Evolutionary conservation across 2,888 invertebrate genomes (phyloP), one percentile per base, ranked within the genome.

Genomic region (Scaptomyza cyrtandrae): DNA sequence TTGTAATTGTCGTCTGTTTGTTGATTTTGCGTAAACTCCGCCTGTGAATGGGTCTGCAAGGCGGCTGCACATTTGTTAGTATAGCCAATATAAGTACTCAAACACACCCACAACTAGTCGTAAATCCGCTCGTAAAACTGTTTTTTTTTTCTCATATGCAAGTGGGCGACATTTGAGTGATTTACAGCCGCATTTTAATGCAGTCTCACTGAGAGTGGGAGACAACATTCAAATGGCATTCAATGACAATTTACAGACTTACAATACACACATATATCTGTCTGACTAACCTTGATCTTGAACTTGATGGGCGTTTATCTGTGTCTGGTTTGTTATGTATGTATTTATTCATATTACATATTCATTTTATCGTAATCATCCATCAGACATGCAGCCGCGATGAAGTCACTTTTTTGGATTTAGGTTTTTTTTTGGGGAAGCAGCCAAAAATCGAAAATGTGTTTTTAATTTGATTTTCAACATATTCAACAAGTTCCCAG

Each of bases 151-250:
- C 39, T 11, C 7, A 31, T 35, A 50, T 11, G 61, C 11, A 44
- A 67, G 86, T 88, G 80, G 88, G 83, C 75, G 80, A 63, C 48
- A 63, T 70, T 87, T 87, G 88, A 88, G 62, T 82, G 88, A 83
- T 83, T 85, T 83, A 83, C 75, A 68, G 65, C 60, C 71, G 69
- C 58, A 70, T 79, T 69, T 79, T 55, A 62, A 71, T 83, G 86
- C 88, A 85, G 65, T 54, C 71, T 14, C 9, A 16, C 45, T 2
- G 33, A 13, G 60, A 72, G 87, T 80, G 84, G 78, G 75, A 52
- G 67, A 56, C 60, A 70, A 72, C 88, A 82, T 85, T 79, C 74
- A 71, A 85, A 87, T 85, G 82, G 58, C 87, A 80, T 69, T 81
- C 72, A 71, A 64, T 73, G 61, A 67, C 64, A 78, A 74, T 72